Evolutionary conservation across 2,888 invertebrate species (phyloP).

Genomic region (Microctonus aethiopoides): DNA sequence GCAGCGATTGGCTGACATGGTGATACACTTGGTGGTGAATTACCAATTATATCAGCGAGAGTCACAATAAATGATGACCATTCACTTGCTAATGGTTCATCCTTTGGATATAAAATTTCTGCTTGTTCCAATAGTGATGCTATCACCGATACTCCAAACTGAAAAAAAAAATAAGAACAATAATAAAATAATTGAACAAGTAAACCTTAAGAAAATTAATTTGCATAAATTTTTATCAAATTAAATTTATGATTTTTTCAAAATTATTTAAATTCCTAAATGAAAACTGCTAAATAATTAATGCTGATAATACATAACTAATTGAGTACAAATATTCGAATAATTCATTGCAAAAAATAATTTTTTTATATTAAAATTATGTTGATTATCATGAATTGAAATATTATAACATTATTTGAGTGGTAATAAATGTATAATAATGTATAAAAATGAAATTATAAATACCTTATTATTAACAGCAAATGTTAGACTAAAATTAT

Average conservation of each 20-base stretch:
- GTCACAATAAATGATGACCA: constrained; percentile 60
- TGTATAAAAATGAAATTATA: constrained; percentile 33
- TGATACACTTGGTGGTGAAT: constrained; percentile 51
- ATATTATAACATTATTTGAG: too few species aligned
- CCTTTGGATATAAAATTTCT: constrained; percentile 65
- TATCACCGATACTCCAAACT: constrained; percentile 73
- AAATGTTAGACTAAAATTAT: constrained; percentile 63
- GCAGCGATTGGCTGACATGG: constrained; percentile 59
- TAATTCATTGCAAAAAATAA: neutral
- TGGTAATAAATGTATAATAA: neutral
- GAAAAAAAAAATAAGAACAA: constrained; percentile 45
- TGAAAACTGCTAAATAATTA: too few species aligned
- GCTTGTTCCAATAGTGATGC: constrained; percentile 69
- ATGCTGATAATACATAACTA: too few species aligned
- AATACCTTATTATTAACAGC: constrained; percentile 70
- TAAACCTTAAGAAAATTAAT: neutral
- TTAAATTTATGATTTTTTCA: too few species aligned
- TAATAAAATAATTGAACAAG: neutral
- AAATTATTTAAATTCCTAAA: too few species aligned
- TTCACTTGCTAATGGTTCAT: constrained; percentile 47
- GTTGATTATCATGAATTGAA: too few species aligned
- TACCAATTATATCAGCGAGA: constrained; percentile 53
- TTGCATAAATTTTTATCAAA: too few species aligned
- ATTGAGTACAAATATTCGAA: too few species aligned
- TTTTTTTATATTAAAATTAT: too few species aligned